These are phyloP conservation scores for Paramormyrops hopkinsi DNA, from an alignment of 2,797 vertebrate genomes.

Conservation along the genomic window DNA sequence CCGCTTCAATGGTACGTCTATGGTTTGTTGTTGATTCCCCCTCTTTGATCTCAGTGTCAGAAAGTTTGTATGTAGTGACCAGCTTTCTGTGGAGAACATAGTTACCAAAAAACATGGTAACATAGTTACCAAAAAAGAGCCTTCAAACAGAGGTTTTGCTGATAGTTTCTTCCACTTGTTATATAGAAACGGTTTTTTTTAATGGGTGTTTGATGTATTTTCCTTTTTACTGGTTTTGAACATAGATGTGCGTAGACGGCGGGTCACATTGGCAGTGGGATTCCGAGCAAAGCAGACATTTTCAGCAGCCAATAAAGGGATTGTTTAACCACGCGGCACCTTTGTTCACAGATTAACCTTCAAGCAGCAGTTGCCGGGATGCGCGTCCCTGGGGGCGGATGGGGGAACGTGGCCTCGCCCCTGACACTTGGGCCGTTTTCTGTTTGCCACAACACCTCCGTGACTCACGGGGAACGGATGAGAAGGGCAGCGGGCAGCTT, in stretches of 20 bases:
- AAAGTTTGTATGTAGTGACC: conserved; percentile 36
- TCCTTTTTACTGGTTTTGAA: conserved; percentile 33
- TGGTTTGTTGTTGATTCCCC: conserved; percentile 35
- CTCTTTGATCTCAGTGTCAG: conserved; percentile 31
- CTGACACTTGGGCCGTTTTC: background rate
- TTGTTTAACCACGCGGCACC: background rate
- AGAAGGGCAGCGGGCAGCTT: background rate
- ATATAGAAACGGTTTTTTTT: background rate
- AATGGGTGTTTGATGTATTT: background rate
- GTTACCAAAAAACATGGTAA: conserved; percentile 22
- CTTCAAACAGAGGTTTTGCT: background rate
- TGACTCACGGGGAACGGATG: background rate
- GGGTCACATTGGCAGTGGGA: conserved; percentile 42
- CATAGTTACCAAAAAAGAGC: conserved; percentile 29
- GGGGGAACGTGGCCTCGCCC: background rate
- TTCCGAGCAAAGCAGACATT: conserved; percentile 45
- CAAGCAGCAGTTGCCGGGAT: background rate
- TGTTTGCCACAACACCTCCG: background rate
- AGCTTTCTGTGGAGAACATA: conserved; percentile 34
- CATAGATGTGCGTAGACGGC: conserved; percentile 34
- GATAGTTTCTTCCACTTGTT: background rate
- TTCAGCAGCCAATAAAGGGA: conserved; percentile 36
- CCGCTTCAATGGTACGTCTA: conserved; percentile 42
- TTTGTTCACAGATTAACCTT: conserved; percentile 1
- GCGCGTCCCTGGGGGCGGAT: background rate